Conservation (phyloP, 1,140 invertebrate genomes). For the Reticulitermes speratus region DNA sequence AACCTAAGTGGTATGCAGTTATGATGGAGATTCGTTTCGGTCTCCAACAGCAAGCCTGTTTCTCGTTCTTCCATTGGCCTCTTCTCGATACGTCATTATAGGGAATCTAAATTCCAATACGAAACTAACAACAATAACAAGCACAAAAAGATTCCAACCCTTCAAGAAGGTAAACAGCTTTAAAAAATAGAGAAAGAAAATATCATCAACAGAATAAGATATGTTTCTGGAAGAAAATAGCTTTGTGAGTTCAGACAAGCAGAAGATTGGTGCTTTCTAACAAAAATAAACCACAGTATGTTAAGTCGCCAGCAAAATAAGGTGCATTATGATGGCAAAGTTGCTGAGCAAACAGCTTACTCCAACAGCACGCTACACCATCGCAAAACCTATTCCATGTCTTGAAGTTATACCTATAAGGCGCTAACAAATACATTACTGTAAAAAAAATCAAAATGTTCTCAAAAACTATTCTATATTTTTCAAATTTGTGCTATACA, state of each 20-base stretch:
- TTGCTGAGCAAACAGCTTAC: constrained; percentile 10
- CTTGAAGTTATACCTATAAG: too few relatives aligned
- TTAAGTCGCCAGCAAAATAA: neutral
- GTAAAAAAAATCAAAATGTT: too few relatives aligned
- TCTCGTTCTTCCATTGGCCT: too few relatives aligned
- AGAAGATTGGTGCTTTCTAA: neutral
- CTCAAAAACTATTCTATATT: too few relatives aligned
- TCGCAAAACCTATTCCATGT: neutral
- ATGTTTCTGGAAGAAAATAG: neutral
- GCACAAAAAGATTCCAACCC: neutral
- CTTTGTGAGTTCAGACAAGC: neutral
- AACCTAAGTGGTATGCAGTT: too few relatives aligned
- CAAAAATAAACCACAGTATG: neutral
- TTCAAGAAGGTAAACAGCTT: neutral
- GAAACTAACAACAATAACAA: neutral
- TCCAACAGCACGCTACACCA: neutral
- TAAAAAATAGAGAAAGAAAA: neutral
- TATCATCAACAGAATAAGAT: neutral
- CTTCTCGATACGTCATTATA: neutral
- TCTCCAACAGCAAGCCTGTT: too few relatives aligned
- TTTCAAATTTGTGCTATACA: too few relatives aligned
- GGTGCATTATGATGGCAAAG: neutral
- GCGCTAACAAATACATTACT: too few relatives aligned
- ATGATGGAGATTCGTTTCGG: too few relatives aligned
- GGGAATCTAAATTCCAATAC: constrained; percentile 9